phyloP scores from a whole-genome alignment of 2,797 vertebrate genomes.

The Typhlichthys eigenmanni region DNA sequence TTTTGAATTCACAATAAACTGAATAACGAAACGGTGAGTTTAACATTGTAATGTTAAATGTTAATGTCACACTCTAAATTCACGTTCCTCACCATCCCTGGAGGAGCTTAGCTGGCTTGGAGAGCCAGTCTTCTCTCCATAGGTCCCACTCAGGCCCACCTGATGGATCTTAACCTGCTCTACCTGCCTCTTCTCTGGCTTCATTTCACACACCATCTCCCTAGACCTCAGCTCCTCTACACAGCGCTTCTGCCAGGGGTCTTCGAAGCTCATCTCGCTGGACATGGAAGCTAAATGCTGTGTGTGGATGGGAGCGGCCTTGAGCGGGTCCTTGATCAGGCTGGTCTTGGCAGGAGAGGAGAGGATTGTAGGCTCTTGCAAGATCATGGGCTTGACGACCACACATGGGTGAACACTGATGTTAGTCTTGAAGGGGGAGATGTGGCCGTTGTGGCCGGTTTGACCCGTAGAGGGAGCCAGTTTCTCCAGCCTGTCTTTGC shows the following conservation, averaged over 20 bases:
- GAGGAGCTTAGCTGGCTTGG: constrained; percentile 31
- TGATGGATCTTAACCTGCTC: constrained; percentile 55
- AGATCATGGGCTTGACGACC: constrained; percentile 80
- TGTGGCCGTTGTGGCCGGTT: constrained; percentile 83
- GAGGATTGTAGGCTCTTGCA: constrained; percentile 70
- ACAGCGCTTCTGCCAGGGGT: constrained; percentile 92
- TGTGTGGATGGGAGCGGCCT: constrained; percentile 47
- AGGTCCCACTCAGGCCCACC: constrained; percentile 12
- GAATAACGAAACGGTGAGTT: not conserved
- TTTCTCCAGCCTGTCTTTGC: constrained; percentile 67
- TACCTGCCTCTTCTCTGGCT: constrained; percentile 66
- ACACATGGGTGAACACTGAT: constrained; percentile 85
- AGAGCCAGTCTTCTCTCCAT: constrained; percentile 21
- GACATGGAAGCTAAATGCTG: constrained; percentile 62
- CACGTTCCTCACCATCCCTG: constrained; percentile 48
- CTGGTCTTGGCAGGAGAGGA: constrained; percentile 53
- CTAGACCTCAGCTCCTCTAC: constrained; percentile 68
- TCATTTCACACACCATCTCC: constrained; percentile 62
- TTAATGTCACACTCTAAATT: not conserved
- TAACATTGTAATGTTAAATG: not conserved
- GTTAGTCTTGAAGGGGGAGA: constrained; percentile 85
- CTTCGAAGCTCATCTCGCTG: constrained; percentile 85
- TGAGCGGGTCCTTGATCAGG: constrained; percentile 59
- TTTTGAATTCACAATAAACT: not conserved
- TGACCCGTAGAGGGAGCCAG: constrained; percentile 83